Conservation (phyloP, 1,140 invertebrate species). For the Papilio polytes region DNA sequence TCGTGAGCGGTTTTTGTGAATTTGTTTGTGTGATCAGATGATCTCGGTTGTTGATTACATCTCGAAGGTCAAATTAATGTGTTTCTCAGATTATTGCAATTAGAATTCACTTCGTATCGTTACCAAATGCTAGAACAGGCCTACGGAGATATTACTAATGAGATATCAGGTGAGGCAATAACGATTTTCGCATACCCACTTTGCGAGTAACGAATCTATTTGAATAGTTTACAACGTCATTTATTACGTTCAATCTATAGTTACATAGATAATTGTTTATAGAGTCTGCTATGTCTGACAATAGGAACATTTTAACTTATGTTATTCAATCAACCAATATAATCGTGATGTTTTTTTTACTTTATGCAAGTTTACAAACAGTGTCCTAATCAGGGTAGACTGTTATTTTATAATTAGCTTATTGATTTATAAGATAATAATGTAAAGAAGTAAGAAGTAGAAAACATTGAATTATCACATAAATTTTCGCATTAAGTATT, state of each 20-base stretch:
- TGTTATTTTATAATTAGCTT: constrained; percentile 43
- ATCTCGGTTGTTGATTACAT: constrained; percentile 68
- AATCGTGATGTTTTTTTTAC: neutral
- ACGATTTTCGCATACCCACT: constrained; percentile 55
- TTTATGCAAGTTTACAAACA: neutral
- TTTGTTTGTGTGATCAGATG: constrained; percentile 76
- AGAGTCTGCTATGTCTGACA: neutral
- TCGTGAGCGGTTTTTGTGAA: constrained; percentile 43
- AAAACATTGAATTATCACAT: neutral
- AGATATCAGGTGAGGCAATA: constrained; percentile 57
- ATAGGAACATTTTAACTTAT: neutral
- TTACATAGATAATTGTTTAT: constrained; percentile 1
- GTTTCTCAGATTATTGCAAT: constrained; percentile 55
- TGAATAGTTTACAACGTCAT: constrained; percentile 38
- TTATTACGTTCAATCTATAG: neutral
- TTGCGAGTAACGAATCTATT: constrained; percentile 26
- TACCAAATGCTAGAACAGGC: constrained; percentile 42
- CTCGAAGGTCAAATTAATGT: constrained; percentile 66
- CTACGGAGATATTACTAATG: constrained; percentile 45
- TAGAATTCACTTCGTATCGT: constrained; percentile 49
- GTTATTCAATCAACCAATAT: neutral
- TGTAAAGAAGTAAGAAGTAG: neutral
- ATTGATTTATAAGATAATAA: constrained; percentile 11
- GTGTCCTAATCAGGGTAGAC: constrained; percentile 38
- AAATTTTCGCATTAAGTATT: no score